Evolutionary conservation across 2,888 invertebrate species (phyloP).

Genomic region (Eulithis testata): DNA sequence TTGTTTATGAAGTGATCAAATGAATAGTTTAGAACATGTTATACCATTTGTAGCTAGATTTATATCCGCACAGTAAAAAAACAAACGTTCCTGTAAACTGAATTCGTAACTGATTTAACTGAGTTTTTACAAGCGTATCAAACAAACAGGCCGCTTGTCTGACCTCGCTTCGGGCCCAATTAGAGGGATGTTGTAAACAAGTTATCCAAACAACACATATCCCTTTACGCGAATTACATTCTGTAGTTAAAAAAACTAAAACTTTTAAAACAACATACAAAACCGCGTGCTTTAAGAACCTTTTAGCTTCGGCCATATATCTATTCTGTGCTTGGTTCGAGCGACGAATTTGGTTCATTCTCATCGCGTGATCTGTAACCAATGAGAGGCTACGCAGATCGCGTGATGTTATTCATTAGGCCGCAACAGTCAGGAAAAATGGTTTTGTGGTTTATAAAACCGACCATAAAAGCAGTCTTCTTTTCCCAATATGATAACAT

Average conservation of each 20-base stretch:
- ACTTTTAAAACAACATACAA: slow-evolving; percentile 1
- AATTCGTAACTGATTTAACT: slow-evolving; percentile 25
- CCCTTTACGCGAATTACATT: slow-evolving; percentile 15
- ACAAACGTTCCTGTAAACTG: slow-evolving; percentile 8
- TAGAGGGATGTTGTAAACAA: slow-evolving; percentile 15
- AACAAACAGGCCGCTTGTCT: slow-evolving; percentile 18
- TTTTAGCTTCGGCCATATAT: slow-evolving; percentile 5
- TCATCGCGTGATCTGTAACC: slow-evolving; percentile 34
- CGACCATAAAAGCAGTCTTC: slow-evolving; percentile 6
- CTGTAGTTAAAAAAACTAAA: not conserved
- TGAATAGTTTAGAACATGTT: not conserved
- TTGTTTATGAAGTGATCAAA: not conserved
- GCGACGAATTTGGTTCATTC: not conserved
- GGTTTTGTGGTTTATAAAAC: slow-evolving; percentile 26
- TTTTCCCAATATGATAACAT: too few species aligned
- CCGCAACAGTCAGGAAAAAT: slow-evolving; percentile 35
- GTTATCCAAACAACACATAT: slow-evolving; percentile 12
- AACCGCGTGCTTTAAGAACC: not conserved
- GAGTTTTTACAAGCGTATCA: slow-evolving; percentile 28
- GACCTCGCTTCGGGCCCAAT: slow-evolving; percentile 22
- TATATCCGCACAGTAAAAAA: slow-evolving; percentile 3
- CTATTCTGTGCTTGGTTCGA: too few species aligned
- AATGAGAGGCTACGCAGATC: slow-evolving; percentile 38
- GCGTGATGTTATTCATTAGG: slow-evolving; percentile 46
- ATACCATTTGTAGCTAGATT: not conserved